phyloP scores from a whole-genome alignment of 2,797 vertebrate species.

The Pseudocheirus occidentalis region DNA sequence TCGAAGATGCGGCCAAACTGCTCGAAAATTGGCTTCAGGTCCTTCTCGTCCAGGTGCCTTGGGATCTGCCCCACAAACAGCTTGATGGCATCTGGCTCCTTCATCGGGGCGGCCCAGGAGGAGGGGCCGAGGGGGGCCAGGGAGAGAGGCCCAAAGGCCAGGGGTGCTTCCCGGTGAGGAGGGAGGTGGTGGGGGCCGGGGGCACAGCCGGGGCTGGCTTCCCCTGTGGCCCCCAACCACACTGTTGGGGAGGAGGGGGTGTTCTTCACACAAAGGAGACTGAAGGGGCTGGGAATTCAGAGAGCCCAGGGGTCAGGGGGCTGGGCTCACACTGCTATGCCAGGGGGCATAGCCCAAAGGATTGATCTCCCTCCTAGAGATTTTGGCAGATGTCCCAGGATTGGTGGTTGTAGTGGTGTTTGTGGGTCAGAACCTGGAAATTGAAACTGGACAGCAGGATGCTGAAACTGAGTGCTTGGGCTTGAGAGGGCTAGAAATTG shows the following conservation, averaged over 20 bases:
- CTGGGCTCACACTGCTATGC: slow-evolving; percentile 65
- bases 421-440: slow-evolving; percentile 45
- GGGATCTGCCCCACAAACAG: slow-evolving; percentile 99
- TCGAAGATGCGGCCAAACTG: slow-evolving; percentile 99
- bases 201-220: slow-evolving; percentile 63
- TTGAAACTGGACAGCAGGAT: not conserved
- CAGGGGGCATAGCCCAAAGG: slow-evolving; percentile 73
- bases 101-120: slow-evolving; percentile 89
- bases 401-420: slow-evolving; percentile 56
- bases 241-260: slow-evolving; percentile 44
- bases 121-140: slow-evolving; percentile 71
- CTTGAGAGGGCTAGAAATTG: slow-evolving; percentile 5
- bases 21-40: slow-evolving; percentile 98
- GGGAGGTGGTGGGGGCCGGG: slow-evolving; percentile 58
- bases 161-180: slow-evolving; percentile 69
- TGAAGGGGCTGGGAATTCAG: slow-evolving; percentile 32
- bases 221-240: slow-evolving; percentile 68
- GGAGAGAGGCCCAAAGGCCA: slow-evolving; percentile 72
- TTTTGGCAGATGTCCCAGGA: slow-evolving; percentile 64
- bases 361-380: slow-evolving; percentile 59
- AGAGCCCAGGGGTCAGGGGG: slow-evolving; percentile 69
- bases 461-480: not conserved
- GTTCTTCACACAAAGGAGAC: slow-evolving; percentile 77
- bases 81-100: slow-evolving; percentile 99
- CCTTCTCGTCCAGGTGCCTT: slow-evolving; percentile 98